Conservation (phyloP, 2,888 invertebrate species). For the Thecocarcelia acutangulata region DNA sequence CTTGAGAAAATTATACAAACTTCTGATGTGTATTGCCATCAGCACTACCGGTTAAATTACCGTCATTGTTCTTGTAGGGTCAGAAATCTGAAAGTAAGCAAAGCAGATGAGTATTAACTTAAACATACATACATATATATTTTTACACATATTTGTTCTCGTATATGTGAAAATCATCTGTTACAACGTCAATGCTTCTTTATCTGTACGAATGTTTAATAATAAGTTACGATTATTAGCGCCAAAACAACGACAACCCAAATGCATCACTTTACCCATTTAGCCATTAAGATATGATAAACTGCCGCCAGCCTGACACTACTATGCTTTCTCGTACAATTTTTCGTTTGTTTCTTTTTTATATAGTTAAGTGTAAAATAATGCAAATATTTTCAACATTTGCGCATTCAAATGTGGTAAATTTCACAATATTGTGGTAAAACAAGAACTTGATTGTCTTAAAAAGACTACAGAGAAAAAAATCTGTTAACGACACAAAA, state of each 20-base stretch:
- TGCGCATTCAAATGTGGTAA: slow-evolving; percentile 63
- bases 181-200: too few species aligned
- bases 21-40: too few species aligned
- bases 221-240: slow-evolving; percentile 17
- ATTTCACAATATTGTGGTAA: slow-evolving; percentile 63
- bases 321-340: slow-evolving; percentile 10
- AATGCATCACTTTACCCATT: not conserved
- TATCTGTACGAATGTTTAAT: not conserved
- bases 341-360: not conserved
- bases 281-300: slow-evolving; percentile 27
- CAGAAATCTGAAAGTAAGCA: too few species aligned
- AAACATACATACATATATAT: too few species aligned
- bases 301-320: slow-evolving; percentile 35
- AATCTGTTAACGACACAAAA: slow-evolving; percentile 23
- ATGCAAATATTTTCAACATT: slow-evolving; percentile 44
- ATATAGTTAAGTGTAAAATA: slow-evolving; percentile 45
- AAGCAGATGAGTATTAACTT: too few species aligned
- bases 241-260: not conserved
- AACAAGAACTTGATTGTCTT: slow-evolving; percentile 55
- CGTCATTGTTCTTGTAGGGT: too few species aligned
- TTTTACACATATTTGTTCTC: too few species aligned
- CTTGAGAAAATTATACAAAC: too few species aligned
- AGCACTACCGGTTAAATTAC: too few species aligned
- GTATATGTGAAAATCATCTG: too few species aligned
- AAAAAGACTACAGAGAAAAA: slow-evolving; percentile 35